Evolutionary conservation across 2,797 vertebrate genomes (phyloP), one percentile per base, ranked within the genome.

Genomic region (Cirrhinus molitorella): DNA sequence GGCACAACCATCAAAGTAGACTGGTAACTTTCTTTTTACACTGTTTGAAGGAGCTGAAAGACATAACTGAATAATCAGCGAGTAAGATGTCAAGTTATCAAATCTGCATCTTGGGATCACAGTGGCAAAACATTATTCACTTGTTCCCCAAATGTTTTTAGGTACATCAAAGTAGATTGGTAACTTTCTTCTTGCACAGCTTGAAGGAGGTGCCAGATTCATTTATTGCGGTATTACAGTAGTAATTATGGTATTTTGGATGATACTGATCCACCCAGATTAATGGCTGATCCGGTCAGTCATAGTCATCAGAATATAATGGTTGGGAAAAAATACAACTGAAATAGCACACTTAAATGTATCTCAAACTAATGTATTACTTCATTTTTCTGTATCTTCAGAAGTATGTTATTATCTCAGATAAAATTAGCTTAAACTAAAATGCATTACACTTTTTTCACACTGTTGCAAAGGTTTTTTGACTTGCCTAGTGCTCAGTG

Each of bases 211-310:
- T 31, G 10, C 25, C 23, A 63, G 45, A 51, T 21, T 72, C 0
- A 25, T 72, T 47, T 14, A 47, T 31, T 47, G 19, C 0, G 1
- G 10, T 21, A 21, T 65, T 11, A 65, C 19, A n/a, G 43, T 65
- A 37, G n/a, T 47, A 68, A 43, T 66, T 25, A 40, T 53, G 31
- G 21, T 55, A 68, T 68, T 53, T 79, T 68, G 34, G 65, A 25
- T 45, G 67, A 23, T 40, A 45, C 40, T 70, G 40, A 47, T 40
- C 21, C 37, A 37, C 34, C 19, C 34, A 21, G 65, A 40, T 67
- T 40, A 65, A 65, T 65, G 61, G 28, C 61, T 34, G 28, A 65
- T 67, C 65, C 65, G 40, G 37, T 67, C 65, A 40, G 19, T 40
- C 34, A 40, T 67, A n/a, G 65, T 9, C 23, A 5, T 45, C 7